phyloP scores from a whole-genome alignment of 2,113 vertebrate species.

The Nycticebus coucang region DNA sequence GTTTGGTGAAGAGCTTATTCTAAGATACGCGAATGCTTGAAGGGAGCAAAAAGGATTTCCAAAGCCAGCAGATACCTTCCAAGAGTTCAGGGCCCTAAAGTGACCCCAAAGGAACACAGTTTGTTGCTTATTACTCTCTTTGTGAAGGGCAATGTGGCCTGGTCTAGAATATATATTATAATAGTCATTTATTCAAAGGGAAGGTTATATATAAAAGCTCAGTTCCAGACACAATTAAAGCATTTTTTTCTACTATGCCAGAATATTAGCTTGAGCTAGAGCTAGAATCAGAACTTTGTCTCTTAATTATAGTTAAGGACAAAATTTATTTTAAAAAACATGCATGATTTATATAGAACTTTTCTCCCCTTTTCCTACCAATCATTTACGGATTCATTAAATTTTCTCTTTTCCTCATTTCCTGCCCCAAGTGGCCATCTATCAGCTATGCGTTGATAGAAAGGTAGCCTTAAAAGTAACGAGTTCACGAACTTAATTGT shows the following conservation, averaged over 20 bases:
- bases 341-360: constrained; percentile 25
- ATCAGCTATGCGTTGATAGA: not conserved
- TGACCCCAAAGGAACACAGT: constrained; percentile 52
- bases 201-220: constrained; percentile 13
- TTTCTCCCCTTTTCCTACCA: not conserved
- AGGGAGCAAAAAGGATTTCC: constrained; percentile 50
- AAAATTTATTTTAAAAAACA: constrained; percentile 27
- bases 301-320: constrained; percentile 44
- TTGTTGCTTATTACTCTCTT: not conserved
- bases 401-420: not conserved
- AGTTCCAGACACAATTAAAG: constrained; percentile 48
- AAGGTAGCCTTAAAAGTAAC: not conserved
- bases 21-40: constrained; percentile 39
- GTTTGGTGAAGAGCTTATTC: constrained; percentile 57
- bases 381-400: constrained; percentile 5
- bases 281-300: constrained; percentile 48
- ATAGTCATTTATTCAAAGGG: constrained; percentile 49
- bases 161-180: constrained; percentile 24
- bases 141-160: not conserved
- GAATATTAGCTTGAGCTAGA: constrained; percentile 26
- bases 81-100: constrained; percentile 23
- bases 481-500: no score
- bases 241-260: constrained; percentile 40
- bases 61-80: constrained; percentile 57
- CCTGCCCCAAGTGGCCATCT: not conserved